Evolutionary conservation across 1,140 invertebrate species (phyloP), one percentile per base, ranked within the genome.

Genomic region (Nymphalis io): DNA sequence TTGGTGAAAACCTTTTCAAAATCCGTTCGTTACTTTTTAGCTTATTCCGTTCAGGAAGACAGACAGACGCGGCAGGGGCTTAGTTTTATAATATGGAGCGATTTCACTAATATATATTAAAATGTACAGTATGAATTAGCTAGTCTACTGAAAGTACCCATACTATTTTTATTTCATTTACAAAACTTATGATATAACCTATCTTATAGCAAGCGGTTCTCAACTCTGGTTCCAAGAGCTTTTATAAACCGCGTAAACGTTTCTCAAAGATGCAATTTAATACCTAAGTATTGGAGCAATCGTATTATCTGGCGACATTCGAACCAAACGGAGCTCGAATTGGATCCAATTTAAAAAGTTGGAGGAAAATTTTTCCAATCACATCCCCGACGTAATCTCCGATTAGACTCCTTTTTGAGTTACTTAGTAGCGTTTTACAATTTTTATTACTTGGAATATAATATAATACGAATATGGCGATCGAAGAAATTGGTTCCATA

Each of bases 311-410:
- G 80, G 69, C 51, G 72, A 82, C 79, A 81, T 85, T 84, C 80
- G 77, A 72, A 68, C 69, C 81, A 84, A 90, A 82, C 82, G 78
- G 80, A 81, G 79, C 82, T 74, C 70, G 60, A 74, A 61, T 81
- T 83, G 71, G 74, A 89, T 88, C 87, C 88, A 89, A 90, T 89
- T 90, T 90, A 88, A 87, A 89, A 90, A 89, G 80, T 90, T 88
- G 70, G 75, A 85, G 80, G 80, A 79, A 85, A 84, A 84, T 83
- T 87, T 88, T 85, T 87, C 87, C 84, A 86, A 90, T 89, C 87
- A 88, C 88, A 75, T 72, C 72, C 73, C 55, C 55, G 58, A 75
- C 75, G 82, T 85, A 88, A 90, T 86, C 81, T 72, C 74, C 79
- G 80, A 86, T 87, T 86, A 85, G 78, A 76, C 75, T 82, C 57